These are phyloP conservation scores for Phasianus colchicus DNA, from an alignment of 2,113 vertebrate genomes.

Conservation along the genomic window DNA sequence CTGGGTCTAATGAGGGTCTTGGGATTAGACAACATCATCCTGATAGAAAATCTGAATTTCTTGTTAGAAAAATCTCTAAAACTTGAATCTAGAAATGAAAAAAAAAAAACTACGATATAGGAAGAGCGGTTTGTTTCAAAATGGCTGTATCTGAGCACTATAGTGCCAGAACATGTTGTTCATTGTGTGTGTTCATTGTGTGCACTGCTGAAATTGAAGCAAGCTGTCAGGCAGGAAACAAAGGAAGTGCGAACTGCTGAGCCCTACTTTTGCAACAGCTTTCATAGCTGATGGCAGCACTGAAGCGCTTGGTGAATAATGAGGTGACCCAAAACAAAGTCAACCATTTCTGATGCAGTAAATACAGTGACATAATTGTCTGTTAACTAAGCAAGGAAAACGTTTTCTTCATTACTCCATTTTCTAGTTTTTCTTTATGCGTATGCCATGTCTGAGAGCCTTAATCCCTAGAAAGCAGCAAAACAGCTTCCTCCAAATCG, in stretches of 20 bases:
- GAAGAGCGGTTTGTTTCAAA: neutral
- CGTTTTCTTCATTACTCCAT: neutral
- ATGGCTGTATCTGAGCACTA: neutral
- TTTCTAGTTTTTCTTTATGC: neutral
- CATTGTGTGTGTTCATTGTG: neutral
- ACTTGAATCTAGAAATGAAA: neutral
- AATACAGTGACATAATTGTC: neutral
- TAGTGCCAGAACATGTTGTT: neutral
- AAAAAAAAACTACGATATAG: neutral
- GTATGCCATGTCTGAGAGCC: neutral
- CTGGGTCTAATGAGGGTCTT: neutral
- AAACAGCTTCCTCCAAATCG: neutral
- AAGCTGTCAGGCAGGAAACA: neutral
- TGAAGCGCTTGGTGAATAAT: neutral
- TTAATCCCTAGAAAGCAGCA: neutral
- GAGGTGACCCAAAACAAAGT: neutral
- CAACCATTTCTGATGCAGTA: neutral
- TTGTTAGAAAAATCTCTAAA: neutral
- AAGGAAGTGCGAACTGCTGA: neutral
- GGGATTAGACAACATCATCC: neutral
- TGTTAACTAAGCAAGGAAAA: neutral
- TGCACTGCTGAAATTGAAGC: neutral
- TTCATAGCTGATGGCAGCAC: accelerated
- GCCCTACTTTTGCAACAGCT: neutral
- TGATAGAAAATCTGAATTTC: neutral